Base-by-base conservation (phyloP, 2,888 invertebrate species). In the Melinopterus prodromus region DNA sequence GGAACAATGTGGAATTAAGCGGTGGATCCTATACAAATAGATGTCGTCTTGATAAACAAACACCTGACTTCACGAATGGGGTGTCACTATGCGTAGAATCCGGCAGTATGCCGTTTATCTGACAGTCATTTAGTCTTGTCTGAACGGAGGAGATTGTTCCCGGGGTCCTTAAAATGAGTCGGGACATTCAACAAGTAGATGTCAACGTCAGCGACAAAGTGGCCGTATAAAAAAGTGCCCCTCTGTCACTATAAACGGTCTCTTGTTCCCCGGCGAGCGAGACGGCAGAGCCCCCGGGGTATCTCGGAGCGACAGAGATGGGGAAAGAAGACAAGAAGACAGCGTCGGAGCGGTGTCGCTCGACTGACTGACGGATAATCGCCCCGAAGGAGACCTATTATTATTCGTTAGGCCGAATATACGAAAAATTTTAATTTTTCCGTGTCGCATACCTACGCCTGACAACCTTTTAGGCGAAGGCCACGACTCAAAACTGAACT, bases 151-250 rank as follows among this genome's bases (percentile, higher is more conserved):
- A 82, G 81, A 84, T 84, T 86, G 86, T 85, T 86, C 86, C 85
- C 86, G 86, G 84, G 84, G 85, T 82, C 83, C 83, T 82, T 81
- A 82, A 83, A 84, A 84, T 84, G 83, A 84, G 82, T 84, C 82
- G 85, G 84, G 85, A 86, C 85, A 81, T 82, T 84, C 84, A 84
- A 84, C 84, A 84, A 84, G 84, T 84, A 83, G 87, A 87, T 88
- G 88, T 88, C 89, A 88, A 88, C 87, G 87, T 88, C 86, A 88
- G 84, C 87, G 88, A 88, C 88, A 88, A 89, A 89, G 88, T 89
- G 88, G 88, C 88, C 87, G 87, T 88, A 89, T 89, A 89, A 89
- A 89, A 26, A 89, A 89, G 88, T 88, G 88, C 88, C 89, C 53
- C 89, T 86, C 87, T 87, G 86, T 86, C 87, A 86, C 88, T 87